Percentiles rank a stretch among this genome's conserved stretches.
phyloP scores from a whole-genome alignment of 2,797 vertebrate genomes.

The Notolepis coatsorum region DNA sequence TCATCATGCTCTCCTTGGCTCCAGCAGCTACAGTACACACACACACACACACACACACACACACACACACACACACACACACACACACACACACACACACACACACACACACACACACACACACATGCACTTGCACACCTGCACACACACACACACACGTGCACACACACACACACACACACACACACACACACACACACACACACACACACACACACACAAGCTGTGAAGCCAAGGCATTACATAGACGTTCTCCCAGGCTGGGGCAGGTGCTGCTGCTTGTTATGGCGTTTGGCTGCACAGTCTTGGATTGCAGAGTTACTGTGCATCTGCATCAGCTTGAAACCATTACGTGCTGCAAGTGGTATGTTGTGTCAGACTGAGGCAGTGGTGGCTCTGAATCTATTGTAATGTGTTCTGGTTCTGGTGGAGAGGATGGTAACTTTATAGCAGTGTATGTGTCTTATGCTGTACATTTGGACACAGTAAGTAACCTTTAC shows the following conservation, averaged over 20 bases:
- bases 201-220: not conserved
- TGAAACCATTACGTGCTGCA: slow-evolving; percentile 62
- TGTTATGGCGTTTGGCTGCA: slow-evolving; percentile 59
- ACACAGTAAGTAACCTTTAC: no score
- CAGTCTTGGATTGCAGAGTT: slow-evolving; percentile 56
- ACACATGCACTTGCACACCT: slow-evolving; percentile 18
- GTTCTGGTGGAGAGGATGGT: slow-evolving; percentile 13
- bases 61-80: slow-evolving; percentile 19
- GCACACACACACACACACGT: slow-evolving; percentile 5
- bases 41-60: slow-evolving; percentile 18
- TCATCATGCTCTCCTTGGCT: slow-evolving; percentile 73
- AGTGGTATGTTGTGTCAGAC: slow-evolving; percentile 64
- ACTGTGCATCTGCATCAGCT: slow-evolving; percentile 67
- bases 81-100: slow-evolving; percentile 33
- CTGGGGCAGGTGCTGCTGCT: slow-evolving; percentile 77
- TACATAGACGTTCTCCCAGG: slow-evolving; percentile 63
- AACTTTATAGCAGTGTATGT: not conserved
- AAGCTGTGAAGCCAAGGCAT: slow-evolving; percentile 62
- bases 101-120: slow-evolving; percentile 23
- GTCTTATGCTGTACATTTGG: no score
- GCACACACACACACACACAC: slow-evolving; percentile 4
- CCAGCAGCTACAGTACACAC: slow-evolving; percentile 19
- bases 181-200: not conserved
- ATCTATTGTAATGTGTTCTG: slow-evolving; percentile 15
- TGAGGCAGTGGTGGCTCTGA: slow-evolving; percentile 32